Evolutionary conservation across 2,888 invertebrate species (phyloP).

Genomic region (Drosophila rubida): DNA sequence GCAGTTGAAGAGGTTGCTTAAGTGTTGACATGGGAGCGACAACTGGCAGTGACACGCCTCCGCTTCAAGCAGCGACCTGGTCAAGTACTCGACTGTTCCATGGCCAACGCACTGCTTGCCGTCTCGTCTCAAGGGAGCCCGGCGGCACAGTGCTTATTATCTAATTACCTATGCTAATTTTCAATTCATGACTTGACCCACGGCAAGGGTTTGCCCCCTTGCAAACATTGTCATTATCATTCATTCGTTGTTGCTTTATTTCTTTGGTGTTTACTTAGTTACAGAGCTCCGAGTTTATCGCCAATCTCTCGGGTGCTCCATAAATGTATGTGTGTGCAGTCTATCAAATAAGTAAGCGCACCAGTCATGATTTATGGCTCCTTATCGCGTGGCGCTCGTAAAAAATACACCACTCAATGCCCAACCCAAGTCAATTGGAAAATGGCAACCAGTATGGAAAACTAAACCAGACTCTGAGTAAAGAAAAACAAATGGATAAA

Average conservation of each 20-base stretch:
- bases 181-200: constrained; percentile 38
- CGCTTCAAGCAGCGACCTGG: background rate
- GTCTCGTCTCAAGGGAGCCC: constrained; percentile 42
- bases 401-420: constrained; percentile 4
- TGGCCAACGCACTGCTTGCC: constrained; percentile 8
- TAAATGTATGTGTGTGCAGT: background rate
- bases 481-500: background rate
- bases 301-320: constrained; percentile 10
- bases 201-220: constrained; percentile 1
- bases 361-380: constrained; percentile 8
- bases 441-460: constrained; percentile 8
- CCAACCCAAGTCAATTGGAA: constrained; percentile 19
- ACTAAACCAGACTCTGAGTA: constrained; percentile 18
- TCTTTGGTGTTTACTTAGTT: constrained; percentile 12
- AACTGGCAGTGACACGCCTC: constrained; percentile 53
- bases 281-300: constrained; percentile 2
- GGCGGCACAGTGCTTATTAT: constrained; percentile 58
- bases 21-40: constrained; percentile 56
- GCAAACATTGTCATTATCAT: constrained; percentile 13
- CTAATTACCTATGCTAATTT: constrained; percentile 70
- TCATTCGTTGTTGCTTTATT: background rate
- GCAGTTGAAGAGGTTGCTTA: constrained; percentile 16
- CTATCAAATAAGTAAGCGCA: constrained; percentile 12
- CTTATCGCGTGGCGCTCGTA: background rate
- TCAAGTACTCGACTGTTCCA: background rate